Conservation (phyloP, 2,888 invertebrate genomes). For the Rhodophaea formosa region DNA sequence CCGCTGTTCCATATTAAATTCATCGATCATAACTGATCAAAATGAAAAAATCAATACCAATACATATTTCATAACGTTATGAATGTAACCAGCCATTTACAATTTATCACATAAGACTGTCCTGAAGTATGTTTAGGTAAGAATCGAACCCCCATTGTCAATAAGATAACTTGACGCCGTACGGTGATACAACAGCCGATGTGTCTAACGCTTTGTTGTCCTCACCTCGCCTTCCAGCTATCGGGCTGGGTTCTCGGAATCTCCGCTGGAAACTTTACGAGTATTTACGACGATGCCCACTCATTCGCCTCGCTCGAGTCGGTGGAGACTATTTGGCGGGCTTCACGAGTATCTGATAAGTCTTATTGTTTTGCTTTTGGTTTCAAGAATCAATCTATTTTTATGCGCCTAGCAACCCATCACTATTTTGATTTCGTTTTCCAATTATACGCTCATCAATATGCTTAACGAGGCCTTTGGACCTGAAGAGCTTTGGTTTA, state of each 20-base stretch:
- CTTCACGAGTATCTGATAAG: neutral
- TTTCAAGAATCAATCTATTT: neutral
- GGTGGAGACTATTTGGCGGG: conserved; percentile 10
- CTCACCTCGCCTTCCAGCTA: conserved; percentile 1
- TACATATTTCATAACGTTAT: too few species aligned
- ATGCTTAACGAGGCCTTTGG: too few species aligned
- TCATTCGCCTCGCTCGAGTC: neutral
- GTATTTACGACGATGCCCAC: neutral
- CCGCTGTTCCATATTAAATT: too few species aligned
- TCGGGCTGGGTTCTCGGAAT: neutral
- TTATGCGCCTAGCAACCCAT: too few species aligned
- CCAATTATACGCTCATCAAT: too few species aligned
- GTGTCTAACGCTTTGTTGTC: conserved; percentile 2
- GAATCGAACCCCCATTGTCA: neutral
- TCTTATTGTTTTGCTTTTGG: neutral
- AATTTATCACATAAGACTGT: too few species aligned
- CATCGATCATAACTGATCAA: too few species aligned
- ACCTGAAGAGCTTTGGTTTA: too few species aligned
- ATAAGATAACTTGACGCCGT: neutral
- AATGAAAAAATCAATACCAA: too few species aligned
- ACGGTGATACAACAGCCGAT: neutral
- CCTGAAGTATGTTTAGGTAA: neutral
- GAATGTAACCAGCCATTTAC: too few species aligned
- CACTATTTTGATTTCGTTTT: too few species aligned
- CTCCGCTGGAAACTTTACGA: conserved; percentile 4